Percentiles rank a stretch among this genome's conserved stretches.
Conservation (phyloP, 2,888 invertebrate species). For the Caenorhabditis uteleia region DNA sequence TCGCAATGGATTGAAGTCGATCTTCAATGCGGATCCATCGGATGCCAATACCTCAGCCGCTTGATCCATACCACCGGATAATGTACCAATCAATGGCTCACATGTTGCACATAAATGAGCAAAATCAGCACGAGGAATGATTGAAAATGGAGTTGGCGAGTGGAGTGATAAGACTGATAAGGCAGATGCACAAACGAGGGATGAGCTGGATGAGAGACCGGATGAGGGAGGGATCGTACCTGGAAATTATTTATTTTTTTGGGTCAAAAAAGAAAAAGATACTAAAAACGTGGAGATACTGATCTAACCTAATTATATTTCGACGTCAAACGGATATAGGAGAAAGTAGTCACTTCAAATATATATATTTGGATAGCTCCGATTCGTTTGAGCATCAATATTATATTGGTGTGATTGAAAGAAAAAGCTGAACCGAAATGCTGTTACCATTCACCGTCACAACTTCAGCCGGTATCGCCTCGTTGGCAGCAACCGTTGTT, state of each 20-base stretch:
- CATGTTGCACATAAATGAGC: conserved; percentile 87
- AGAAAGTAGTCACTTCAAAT: too few relatives aligned
- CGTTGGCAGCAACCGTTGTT: too few relatives aligned
- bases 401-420: too few relatives aligned
- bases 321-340: too few relatives aligned
- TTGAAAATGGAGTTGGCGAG: conserved; percentile 46
- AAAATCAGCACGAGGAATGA: conserved; percentile 71
- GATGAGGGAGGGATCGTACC: conserved; percentile 86
- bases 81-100: conserved; percentile 93
- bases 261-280: not conserved
- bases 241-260: too few relatives aligned
- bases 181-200: conserved; percentile 90
- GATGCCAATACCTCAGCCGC: conserved; percentile 82
- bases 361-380: too few relatives aligned
- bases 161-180: conserved; percentile 80
- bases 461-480: too few relatives aligned
- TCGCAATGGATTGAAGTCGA: conserved; percentile 88
- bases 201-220: conserved; percentile 95
- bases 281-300: too few relatives aligned
- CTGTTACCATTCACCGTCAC: too few relatives aligned
- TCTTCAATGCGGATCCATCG: conserved; percentile 71
- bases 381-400: too few relatives aligned
- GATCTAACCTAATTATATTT: too few relatives aligned
- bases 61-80: conserved; percentile 99
- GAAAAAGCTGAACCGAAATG: too few relatives aligned